Base-by-base conservation (phyloP, 2,797 vertebrate genomes). In the Spea hammondii region DNA sequence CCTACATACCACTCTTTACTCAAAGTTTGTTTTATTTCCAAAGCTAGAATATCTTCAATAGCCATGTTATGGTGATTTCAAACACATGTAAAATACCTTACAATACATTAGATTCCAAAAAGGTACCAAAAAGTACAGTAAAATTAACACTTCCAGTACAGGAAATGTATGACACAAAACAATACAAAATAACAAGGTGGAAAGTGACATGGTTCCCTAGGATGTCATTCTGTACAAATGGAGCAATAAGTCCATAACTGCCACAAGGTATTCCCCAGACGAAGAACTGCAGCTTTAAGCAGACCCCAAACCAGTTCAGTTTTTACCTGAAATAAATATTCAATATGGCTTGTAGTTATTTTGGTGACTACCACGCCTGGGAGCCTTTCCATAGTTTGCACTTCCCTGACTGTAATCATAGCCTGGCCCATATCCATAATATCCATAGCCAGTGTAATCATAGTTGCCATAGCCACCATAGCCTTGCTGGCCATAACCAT, bases 61-160 rank as follows among this genome's bases (percentile, higher is more conserved):
- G 94, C 92, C 93, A 95, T 93, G 91, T 95, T 91, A 91, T 95
- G 95, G 93, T 96, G 92, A 96, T 96, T 96, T 95, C 97, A 96
- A 95, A 96, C 95, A 98, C 95, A 97, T 97, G 97, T 98, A 99
- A 99, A 99, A 99, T 98, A 99, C 97, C 97, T 97, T 97, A 98
- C 97, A 98, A 98, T 99, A 99, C 96, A 98, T 98, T 99, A 99
- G 96, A 97, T 97, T 99, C 96, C 97, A 98, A 96, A 97, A 96
- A 98, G 97, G 96, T 98, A 99, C 97, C 97, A 99, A 99, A 99
- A 99, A 99, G 97, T 99, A 99, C 96, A 98, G 97, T 98, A 99
- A 98, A 99, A 99, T 98, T 98, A 99, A 98, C 97, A 99, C 97
- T 99, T 99, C 97, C 97, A 87, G 95, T 90, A 91, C 92, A 96